Base-by-base conservation (phyloP, 2,797 vertebrate genomes). In the Knipowitschia caucasica region DNA sequence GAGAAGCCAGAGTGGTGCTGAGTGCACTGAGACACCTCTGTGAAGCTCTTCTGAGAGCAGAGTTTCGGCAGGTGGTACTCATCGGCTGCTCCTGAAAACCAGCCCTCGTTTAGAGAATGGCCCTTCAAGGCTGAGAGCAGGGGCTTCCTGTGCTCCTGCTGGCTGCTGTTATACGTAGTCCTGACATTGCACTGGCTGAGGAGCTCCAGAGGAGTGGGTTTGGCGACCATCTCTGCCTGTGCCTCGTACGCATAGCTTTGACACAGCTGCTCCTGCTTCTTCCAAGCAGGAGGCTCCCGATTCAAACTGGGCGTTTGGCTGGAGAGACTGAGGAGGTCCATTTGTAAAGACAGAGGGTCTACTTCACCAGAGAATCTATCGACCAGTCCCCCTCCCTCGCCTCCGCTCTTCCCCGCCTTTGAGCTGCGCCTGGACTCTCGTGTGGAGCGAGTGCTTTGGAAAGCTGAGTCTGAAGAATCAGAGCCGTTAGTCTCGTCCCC, bases 241-340 rank as follows among this genome's bases (percentile, higher is more conserved):
- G 85, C 83, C 25, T 94, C 93, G 0, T 93, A 96, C 24, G 84
- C 86, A 58, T 93, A 95, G 45, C 87, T 77, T 34, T 96, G 93
- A 0, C 47, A 57, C 11, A 38, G 45, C 36, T 70, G 78, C n/a
- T 92, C 90, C 62, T 93, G 89, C 82, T 81, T 92, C 77, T 95
- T 91, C 96, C 96, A 98, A 11, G 94, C 66, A 2, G 94, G 92
- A 3, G 89, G 83, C 59, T 98, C 93, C 15, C 94, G 90, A 69
- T 89, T 95, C 82, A 98, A 91, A 82, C 95, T 98, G 0, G 94
- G 92, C 0, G 95, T 95, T 82, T 98, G 95, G 82, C 96, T 96
- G 69, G 96, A 94, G 63, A 99, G 90, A 77, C 97, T 99, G 51
- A 99, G 91, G 78, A 98, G 88, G 71, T 99, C 97, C 97, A 99